Evolutionary conservation across 2,113 vertebrate species (phyloP).

Genomic region (Ctenomys sociabilis): DNA sequence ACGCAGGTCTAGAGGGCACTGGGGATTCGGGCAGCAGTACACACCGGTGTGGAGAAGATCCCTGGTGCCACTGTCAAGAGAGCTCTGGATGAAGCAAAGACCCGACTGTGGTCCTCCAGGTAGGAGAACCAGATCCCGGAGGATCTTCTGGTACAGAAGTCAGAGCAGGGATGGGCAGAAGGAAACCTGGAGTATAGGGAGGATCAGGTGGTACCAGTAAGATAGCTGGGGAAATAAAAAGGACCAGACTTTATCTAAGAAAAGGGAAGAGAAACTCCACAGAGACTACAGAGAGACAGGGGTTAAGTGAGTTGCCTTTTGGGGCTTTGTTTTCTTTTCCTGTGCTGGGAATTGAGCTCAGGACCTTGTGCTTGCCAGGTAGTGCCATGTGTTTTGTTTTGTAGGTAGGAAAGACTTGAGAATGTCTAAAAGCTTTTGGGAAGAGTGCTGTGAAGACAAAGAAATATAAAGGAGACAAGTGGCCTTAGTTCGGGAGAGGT

Average conservation of each 20-base stretch:
- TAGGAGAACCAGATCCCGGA: background rate
- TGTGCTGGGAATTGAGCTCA: no score
- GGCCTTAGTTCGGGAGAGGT: background rate
- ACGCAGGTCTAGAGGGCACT: background rate
- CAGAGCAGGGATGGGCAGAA: background rate
- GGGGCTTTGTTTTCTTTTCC: background rate
- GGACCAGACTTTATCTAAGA: background rate
- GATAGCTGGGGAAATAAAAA: background rate
- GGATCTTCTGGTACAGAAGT: no score
- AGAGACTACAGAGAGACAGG: background rate
- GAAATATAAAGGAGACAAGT: background rate
- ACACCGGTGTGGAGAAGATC: background rate
- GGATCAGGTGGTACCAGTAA: background rate
- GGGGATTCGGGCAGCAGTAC: no score
- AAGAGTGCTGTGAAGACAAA: background rate
- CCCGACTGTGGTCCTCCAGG: background rate
- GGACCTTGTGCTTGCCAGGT: no score
- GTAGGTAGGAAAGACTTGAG: background rate
- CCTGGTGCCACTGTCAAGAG: background rate
- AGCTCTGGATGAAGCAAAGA: background rate
- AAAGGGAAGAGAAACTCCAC: background rate
- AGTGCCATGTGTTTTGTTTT: background rate
- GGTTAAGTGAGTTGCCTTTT: background rate
- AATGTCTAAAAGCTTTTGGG: background rate
- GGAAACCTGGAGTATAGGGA: background rate